Evolutionary conservation across 2,888 invertebrate genomes (phyloP).

Genomic region (Sabatieria punctata): DNA sequence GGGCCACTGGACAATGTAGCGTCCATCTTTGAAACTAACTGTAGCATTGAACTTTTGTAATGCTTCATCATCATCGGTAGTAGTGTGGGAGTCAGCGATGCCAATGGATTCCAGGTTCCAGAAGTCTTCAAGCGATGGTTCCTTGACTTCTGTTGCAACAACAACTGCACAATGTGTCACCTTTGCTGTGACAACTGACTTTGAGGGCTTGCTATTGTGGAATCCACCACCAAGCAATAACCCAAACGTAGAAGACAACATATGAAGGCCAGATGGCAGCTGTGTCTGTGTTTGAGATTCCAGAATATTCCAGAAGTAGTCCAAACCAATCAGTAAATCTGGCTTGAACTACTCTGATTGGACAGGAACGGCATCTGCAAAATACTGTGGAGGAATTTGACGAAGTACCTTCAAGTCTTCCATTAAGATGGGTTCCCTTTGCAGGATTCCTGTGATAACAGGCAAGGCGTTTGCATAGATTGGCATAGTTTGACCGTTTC

Average conservation of each 20-base stretch:
- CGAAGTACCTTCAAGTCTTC: not conserved
- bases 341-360: not conserved
- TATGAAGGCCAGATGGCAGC: not conserved
- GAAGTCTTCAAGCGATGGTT: not conserved
- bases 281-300: not conserved
- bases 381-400: not conserved
- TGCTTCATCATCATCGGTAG: not conserved
- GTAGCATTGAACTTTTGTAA: not conserved
- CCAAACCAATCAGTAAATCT: not conserved
- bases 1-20: constrained; percentile 1
- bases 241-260: not conserved
- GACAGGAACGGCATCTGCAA: not conserved
- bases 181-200: too few species aligned
- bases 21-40: constrained; percentile 1
- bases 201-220: not conserved
- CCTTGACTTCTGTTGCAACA: too few species aligned
- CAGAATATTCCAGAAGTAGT: not conserved
- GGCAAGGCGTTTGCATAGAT: not conserved
- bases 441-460: not conserved
- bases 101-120: constrained; percentile 4
- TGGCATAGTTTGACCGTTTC: not conserved
- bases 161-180: too few species aligned
- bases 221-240: too few species aligned
- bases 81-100: not conserved
- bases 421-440: too few species aligned